Evolutionary conservation across 2,113 vertebrate genomes (phyloP).

Genomic region (Oplegnathus fasciatus): DNA sequence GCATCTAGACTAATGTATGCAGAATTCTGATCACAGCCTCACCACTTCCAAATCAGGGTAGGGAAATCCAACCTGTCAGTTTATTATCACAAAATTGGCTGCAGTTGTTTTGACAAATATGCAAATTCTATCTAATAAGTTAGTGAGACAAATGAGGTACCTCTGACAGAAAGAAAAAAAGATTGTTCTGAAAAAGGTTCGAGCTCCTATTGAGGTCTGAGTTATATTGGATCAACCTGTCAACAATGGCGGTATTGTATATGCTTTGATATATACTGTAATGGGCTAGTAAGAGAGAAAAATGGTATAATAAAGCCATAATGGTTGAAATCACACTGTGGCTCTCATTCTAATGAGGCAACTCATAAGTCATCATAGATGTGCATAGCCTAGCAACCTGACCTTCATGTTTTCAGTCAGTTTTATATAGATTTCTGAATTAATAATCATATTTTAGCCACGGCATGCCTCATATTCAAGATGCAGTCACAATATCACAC

Average conservation of each 20-base stretch:
- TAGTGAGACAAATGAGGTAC: conserved; percentile 55
- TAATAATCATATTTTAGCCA: conserved; percentile 42
- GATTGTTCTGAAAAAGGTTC: conserved; percentile 24
- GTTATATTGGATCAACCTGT: conserved; percentile 68
- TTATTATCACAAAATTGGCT: conserved; percentile 62
- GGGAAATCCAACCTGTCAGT: conserved; percentile 71
- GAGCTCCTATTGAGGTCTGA: conserved; percentile 33
- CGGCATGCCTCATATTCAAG: conserved; percentile 17
- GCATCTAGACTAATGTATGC: conserved; percentile 76
- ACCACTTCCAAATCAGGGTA: conserved; percentile 47
- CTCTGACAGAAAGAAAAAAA: conserved; percentile 44
- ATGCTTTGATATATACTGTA: conserved; percentile 47
- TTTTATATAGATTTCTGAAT: conserved; percentile 34
- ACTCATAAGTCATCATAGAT: conserved; percentile 52
- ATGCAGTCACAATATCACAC: conserved; percentile 33
- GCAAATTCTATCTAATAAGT: conserved; percentile 69
- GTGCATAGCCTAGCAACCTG: conserved; percentile 35
- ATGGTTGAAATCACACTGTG: conserved; percentile 44
- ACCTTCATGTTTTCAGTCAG: conserved; percentile 41
- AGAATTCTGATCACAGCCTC: conserved; percentile 66
- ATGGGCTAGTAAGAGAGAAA: conserved; percentile 50
- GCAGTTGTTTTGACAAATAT: conserved; percentile 75
- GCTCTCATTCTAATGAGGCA: conserved; percentile 62
- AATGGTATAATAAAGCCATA: conserved; percentile 53
- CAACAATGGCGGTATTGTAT: conserved; percentile 40